Base-by-base conservation (phyloP, 2,888 invertebrate genomes). In the Cheilosia soror region DNA sequence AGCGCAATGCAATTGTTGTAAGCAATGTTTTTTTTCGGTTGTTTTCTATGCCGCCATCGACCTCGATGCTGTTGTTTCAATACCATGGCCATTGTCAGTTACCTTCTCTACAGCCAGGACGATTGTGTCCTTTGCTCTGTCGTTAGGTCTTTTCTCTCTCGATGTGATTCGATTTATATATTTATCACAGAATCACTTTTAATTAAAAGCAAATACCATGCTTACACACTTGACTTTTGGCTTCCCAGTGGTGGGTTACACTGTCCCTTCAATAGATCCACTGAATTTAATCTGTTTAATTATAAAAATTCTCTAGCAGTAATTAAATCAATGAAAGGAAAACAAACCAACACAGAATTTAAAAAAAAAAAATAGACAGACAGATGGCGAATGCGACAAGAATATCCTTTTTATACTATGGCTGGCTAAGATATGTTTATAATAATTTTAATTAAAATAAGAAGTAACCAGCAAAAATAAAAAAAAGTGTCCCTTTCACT, bases 131-230 rank as follows among this genome's bases (percentile, higher is more conserved):
- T 4, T 37, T 37, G 37, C 37, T 7, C 47, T 69, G 51, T 37
- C 58, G 63, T 76, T 63, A 42, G 55, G 57, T 65, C 47, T 55
- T 42, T 66, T 71, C 40, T 71, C 57, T 75, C 57, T 65, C 49
- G 40, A 29, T 51, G 42, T 72, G 68, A 72, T 81, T 72, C 81
- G 80, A 85, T 77, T 85, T 85, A 66, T 76, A 75, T 71, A 75
- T 84, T 72, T 66, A 85, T 81, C 76, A 72, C 65, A 57, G 75
- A 58, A 71, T 76, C 68, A 49, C 37, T 77, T 85, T 85, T 85
- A 85, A 85, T 85, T 85, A 85, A 85, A 85, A 85, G 72, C 80
- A 85, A 85, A 85, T 85, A 85, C 81, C 75, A 68, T 77, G 51
- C 75, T 84, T 69, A 79, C 69, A 69, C 68, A 73, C 58, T 83